Evolutionary conservation across 2,888 invertebrate species (phyloP).

Genomic region (Phaedon cochleariae): DNA sequence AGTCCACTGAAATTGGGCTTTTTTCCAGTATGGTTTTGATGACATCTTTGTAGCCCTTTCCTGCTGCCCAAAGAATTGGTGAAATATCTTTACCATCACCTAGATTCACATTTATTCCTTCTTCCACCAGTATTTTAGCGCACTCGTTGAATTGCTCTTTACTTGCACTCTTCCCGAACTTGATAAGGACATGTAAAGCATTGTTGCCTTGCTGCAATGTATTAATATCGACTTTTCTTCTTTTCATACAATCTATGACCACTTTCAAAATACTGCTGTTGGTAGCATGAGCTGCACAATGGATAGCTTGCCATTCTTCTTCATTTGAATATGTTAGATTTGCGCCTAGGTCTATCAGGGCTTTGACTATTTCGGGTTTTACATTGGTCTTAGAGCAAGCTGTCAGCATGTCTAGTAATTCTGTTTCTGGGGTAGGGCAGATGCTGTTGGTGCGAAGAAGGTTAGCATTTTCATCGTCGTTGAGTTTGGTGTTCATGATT

Average conservation of each 20-base stretch:
- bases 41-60: slow-evolving; percentile 66
- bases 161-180: slow-evolving; percentile 57
- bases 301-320: slow-evolving; percentile 70
- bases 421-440: slow-evolving; percentile 53
- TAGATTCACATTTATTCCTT: slow-evolving; percentile 50
- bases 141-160: slow-evolving; percentile 52
- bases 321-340: slow-evolving; percentile 67
- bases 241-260: slow-evolving; percentile 61
- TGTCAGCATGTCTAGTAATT: slow-evolving; percentile 61
- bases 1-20: slow-evolving; percentile 64
- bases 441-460: slow-evolving; percentile 50
- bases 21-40: slow-evolving; percentile 66
- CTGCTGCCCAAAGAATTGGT: slow-evolving; percentile 70
- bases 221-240: slow-evolving; percentile 44
- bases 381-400: slow-evolving; percentile 67
- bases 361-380: slow-evolving; percentile 66
- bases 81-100: slow-evolving; percentile 47
- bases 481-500: slow-evolving; percentile 3
- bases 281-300: slow-evolving; percentile 70
- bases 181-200: slow-evolving; percentile 53
- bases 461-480: not conserved
- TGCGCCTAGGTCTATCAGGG: slow-evolving; percentile 69
- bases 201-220: slow-evolving; percentile 52
- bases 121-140: slow-evolving; percentile 46
- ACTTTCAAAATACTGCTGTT: slow-evolving; percentile 60